A percentile compares a stretch with the other conserved stretches of the same genome.
Conservation (phyloP, 2,113 vertebrate species). For the Oreotrochilus melanogaster region DNA sequence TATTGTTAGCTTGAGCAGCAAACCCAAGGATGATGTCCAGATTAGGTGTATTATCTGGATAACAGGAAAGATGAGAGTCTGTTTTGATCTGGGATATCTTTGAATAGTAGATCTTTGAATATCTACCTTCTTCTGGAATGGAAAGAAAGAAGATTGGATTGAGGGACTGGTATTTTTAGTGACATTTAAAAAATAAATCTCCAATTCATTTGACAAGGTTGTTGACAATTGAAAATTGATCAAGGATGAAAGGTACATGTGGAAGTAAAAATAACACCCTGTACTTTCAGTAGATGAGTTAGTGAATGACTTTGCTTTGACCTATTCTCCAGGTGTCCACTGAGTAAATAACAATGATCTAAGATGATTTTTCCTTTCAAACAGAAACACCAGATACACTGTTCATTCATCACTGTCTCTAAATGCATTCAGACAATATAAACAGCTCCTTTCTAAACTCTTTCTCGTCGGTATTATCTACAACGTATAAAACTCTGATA, state of each 20-base stretch:
- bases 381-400: background rate
- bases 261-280: background rate
- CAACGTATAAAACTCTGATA: background rate
- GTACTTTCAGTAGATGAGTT: background rate
- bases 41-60: background rate
- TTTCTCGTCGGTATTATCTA: background rate
- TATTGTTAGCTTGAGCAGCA: background rate
- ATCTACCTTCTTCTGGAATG: background rate
- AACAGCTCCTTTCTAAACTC: background rate
- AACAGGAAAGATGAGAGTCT: background rate
- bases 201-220: background rate
- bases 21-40: background rate
- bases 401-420: conserved; percentile 64
- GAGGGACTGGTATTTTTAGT: background rate
- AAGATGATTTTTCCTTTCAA: conserved; percentile 21
- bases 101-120: background rate
- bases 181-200: conserved; percentile 1
- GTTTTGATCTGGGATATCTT: background rate
- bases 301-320: conserved; percentile 42
- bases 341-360: conserved; percentile 22
- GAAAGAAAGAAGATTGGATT: background rate
- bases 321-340: conserved; percentile 5
- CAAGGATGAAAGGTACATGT: conserved; percentile 2
- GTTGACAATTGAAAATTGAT: background rate
- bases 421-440: conserved; percentile 26